Base-by-base conservation (phyloP, 35 echinoderm and acorn worm genomes). In the Apostichopus californicus region DNA sequence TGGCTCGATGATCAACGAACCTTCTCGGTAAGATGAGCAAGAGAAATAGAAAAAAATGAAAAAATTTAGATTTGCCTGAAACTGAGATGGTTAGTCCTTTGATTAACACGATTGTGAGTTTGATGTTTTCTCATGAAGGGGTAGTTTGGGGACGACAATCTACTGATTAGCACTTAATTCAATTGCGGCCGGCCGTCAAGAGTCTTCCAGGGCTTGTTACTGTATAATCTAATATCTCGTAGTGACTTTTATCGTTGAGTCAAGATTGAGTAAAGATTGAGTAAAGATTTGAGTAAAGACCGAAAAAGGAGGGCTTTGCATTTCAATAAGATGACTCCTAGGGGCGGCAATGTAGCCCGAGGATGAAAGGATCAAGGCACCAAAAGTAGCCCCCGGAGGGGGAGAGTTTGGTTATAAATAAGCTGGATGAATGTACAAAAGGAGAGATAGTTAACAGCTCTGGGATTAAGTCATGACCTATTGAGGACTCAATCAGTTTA, bases 91-190 rank as follows among this genome's bases (percentile, higher is more conserved):
- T 7, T 13, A 85, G 81, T 23, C 1, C 8, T 85, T 17, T 85
- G 81, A 85, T 85, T 85, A 60, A 56, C 56, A 85, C 17, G 55
- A 17, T 25, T 58, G 81, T 85, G 55, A 57, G 81, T 59, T 59
- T 23, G 55, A 85, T 85, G 57, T 85, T 21, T 57, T 85, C 54
- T 11, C 21, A 23, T 58, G 56, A 59, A 85, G 81, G 18, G 0
- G 54, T 85, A 85, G 55, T 58, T 56, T 85, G 55, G 81, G 56
- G 81, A 85, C 8, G 55, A 85, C 55, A 56, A 18, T 85, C 57
- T 59, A 22, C 81, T 85, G 81, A 85, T 85, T 58, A 85, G 55
- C 81, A 85, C 54, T 85, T 85, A 85, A 85, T 85, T 85, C 54
- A 85, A 85, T 85, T 85, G 81, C 9, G 56, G 81, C 57, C 56